Evolutionary conservation across 1,140 invertebrate species (phyloP), one percentile per base, ranked within the genome.

Genomic region (Centruroides vittatus): DNA sequence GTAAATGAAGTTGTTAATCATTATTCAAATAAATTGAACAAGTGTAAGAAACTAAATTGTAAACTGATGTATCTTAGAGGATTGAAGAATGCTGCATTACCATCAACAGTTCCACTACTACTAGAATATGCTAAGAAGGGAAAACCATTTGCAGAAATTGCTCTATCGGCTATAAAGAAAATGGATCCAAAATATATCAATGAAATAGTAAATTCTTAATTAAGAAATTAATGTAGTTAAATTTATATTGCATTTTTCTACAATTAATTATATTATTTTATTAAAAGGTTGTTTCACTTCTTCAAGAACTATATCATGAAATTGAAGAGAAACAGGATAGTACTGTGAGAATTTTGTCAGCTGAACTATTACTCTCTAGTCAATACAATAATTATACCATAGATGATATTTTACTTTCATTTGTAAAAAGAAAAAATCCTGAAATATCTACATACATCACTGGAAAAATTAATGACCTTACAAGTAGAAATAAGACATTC

Each of bases 361-460:
- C 84, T 9, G 85, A 89, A 67, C 77, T 89, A 9, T 72, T 89
- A n/a, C 72, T 89, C 1, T 77, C 81, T 57, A 70, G 75, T 60
- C 41, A 8, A 8, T 41, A 6, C 8, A 41, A 41, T 41, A 8
- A 41, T 41, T 8, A 41, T 41, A 8, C 8, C 8, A 41, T 41
- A 2, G 41, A 41, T 41, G 41, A 41, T 41, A 5, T 41, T 41
- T 8, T 41, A 6, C 8, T 41, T 41, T 41, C 41, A 41, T 41
- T 41, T 41, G 8, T 41, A 41, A 41, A 6, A 8, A 8, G 41
- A 1, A 41, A 41, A 41, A 41, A 41, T 5, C 8, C 41, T 41
- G 41, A 41, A 41, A 41, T 41, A 41, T 41, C 41, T 6, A 41
- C 41, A 41, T 41, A 41, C 8, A 8, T 41, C 5, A 41, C 8